These are phyloP conservation scores for Bubo blakistoni DNA, from an alignment of 2,113 vertebrate genomes.

Conservation along the genomic window DNA sequence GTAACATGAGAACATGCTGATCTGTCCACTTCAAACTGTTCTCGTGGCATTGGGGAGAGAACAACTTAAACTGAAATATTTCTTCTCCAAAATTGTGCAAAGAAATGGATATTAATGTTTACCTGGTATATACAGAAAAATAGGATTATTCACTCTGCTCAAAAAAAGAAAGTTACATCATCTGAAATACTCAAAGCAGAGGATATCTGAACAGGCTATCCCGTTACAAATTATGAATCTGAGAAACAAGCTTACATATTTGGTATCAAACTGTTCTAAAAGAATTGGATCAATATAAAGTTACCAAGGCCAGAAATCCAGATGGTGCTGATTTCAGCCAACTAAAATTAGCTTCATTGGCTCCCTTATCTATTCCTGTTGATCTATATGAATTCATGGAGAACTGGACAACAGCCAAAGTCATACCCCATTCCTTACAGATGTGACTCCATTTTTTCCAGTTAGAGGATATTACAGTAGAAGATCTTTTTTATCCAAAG, in stretches of 20 bases:
- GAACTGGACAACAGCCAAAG: constrained; percentile 42
- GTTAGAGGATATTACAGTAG: not conserved
- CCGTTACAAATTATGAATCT: not conserved
- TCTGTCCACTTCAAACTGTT: not conserved
- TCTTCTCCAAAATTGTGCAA: not conserved
- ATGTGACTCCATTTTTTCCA: constrained; percentile 12
- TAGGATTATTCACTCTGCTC: not conserved
- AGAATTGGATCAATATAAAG: constrained; percentile 58
- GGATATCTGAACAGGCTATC: not conserved
- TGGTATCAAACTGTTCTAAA: not conserved
- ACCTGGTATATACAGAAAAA: not conserved
- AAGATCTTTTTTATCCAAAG: not conserved
- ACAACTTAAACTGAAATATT: not conserved
- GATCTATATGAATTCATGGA: constrained; percentile 57
- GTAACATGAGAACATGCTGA: not conserved
- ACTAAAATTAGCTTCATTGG: constrained; percentile 60
- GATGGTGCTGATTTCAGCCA: constrained; percentile 59
- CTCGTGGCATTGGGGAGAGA: not conserved
- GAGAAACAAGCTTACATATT: not conserved
- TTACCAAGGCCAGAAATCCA: constrained; percentile 59
- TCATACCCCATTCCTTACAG: not conserved
- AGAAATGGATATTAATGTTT: not conserved
- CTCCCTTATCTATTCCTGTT: constrained; percentile 40
- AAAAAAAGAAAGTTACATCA: not conserved
- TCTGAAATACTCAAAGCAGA: not conserved